phyloP scores from a whole-genome alignment of 53 echinoderm and acorn worm genomes.

The Holothuria scabra region DNA sequence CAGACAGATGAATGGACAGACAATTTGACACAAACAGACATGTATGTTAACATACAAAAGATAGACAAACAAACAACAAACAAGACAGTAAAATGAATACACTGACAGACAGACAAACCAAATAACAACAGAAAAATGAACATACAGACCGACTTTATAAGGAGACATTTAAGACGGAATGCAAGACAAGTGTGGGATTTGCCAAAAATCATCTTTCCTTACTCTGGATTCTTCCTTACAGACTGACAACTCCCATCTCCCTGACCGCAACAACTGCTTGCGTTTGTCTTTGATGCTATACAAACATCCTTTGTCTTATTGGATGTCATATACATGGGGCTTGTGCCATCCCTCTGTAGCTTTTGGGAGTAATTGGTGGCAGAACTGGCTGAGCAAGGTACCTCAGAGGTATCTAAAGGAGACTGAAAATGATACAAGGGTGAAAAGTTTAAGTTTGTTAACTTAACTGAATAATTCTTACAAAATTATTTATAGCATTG shows the following conservation, averaged over 20 bases:
- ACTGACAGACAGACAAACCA: too few relatives aligned
- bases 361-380: constrained; percentile 76
- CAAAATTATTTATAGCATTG: too few relatives aligned
- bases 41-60: too few relatives aligned
- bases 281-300: neutral
- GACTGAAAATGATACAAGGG: constrained; percentile 53
- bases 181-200: too few relatives aligned
- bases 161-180: too few relatives aligned
- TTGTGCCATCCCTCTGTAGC: constrained; percentile 17
- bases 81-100: too few relatives aligned
- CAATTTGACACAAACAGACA: too few relatives aligned
- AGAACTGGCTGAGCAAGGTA: constrained; percentile 71
- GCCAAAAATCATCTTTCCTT: neutral
- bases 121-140: too few relatives aligned
- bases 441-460: neutral
- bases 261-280: constrained; percentile 73
- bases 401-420: constrained; percentile 65
- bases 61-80: too few relatives aligned
- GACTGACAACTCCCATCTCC: constrained; percentile 93
- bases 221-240: constrained; percentile 36
- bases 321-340: neutral
- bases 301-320: neutral
- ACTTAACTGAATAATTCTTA: too few relatives aligned
- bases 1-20: too few relatives aligned
- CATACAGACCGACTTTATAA: too few relatives aligned